A percentile compares a stretch with the other conserved stretches of the same genome.
Evolutionary conservation across 2,888 invertebrate species (phyloP).

Genomic region (Agrotis puta): DNA sequence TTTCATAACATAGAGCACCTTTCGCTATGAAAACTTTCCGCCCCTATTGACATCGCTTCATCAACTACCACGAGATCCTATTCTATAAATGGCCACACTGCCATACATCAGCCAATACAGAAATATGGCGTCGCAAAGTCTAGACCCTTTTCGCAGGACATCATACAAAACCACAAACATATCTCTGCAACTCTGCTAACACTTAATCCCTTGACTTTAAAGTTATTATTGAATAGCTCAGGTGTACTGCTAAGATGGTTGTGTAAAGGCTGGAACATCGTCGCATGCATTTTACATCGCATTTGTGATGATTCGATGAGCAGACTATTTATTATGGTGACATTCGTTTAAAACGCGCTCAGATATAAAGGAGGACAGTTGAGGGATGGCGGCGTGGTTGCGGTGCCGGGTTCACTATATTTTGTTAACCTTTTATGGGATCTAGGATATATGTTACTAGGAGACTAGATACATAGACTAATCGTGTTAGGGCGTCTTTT

Average conservation of each 20-base stretch:
- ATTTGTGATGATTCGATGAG: conserved; percentile 77
- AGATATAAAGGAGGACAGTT: conserved; percentile 43
- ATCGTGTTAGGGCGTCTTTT: background rate
- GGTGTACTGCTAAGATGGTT: conserved; percentile 40
- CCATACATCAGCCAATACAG: conserved; percentile 61
- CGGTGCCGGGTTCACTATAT: conserved; percentile 15
- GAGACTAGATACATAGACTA: too few species aligned
- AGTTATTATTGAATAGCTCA: conserved; percentile 22
- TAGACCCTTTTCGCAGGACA: conserved; percentile 62
- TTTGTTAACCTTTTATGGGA: background rate
- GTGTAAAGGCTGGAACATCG: conserved; percentile 73
- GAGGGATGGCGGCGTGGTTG: conserved; percentile 32
- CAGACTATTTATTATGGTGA: conserved; percentile 77
- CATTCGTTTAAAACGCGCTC: conserved; percentile 72
- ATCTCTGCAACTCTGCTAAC: background rate
- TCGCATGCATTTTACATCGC: conserved; percentile 79
- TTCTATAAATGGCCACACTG: conserved; percentile 53
- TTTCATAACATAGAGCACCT: conserved; percentile 38
- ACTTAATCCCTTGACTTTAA: conserved; percentile 31
- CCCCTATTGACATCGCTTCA: conserved; percentile 28
- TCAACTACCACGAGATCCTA: conserved; percentile 21
- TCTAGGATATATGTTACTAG: background rate
- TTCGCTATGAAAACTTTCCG: conserved; percentile 40
- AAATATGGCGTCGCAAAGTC: conserved; percentile 62
- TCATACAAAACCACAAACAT: conserved; percentile 46